Percentiles rank a stretch among this genome's conserved stretches.
phyloP scores from a whole-genome alignment of 2,113 vertebrate genomes.

The Ophthalmolycus amberensis region DNA sequence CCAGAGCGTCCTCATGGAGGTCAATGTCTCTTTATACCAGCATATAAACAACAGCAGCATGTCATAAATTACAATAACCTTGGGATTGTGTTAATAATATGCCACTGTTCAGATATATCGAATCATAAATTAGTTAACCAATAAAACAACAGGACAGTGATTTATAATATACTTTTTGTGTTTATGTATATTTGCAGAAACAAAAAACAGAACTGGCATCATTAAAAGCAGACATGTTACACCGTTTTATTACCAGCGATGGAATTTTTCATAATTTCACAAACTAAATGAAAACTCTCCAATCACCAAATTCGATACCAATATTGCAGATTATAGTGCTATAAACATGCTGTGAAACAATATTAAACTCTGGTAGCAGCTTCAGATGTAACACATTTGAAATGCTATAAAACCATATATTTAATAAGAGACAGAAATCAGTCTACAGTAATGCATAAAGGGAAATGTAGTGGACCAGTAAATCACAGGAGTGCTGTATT shows the following conservation, averaged over 20 bases:
- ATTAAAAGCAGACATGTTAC: background rate
- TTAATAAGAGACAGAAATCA: background rate
- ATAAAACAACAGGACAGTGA: background rate
- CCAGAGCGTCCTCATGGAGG: background rate
- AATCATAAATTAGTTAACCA: background rate
- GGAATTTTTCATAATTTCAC: background rate
- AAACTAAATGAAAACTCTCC: background rate
- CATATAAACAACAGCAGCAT: background rate
- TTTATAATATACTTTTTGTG: background rate
- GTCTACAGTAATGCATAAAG: background rate
- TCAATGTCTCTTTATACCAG: constrained; percentile 1
- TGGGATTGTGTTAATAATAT: constrained; percentile 6
- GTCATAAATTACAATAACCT: constrained; percentile 1
- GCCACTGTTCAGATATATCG: background rate
- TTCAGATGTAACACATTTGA: background rate
- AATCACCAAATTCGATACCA: background rate
- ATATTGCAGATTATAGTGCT: background rate
- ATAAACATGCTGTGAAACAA: background rate
- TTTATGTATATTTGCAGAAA: constrained; percentile 10
- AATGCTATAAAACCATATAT: background rate
- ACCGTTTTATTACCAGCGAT: background rate
- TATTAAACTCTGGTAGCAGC: constrained; percentile 1
- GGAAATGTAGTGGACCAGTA: background rate
- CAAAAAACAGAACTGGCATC: background rate
- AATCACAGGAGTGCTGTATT: background rate